Conservation (phyloP, 2,113 vertebrate genomes). For the Cyprinodon brontotheroides region DNA sequence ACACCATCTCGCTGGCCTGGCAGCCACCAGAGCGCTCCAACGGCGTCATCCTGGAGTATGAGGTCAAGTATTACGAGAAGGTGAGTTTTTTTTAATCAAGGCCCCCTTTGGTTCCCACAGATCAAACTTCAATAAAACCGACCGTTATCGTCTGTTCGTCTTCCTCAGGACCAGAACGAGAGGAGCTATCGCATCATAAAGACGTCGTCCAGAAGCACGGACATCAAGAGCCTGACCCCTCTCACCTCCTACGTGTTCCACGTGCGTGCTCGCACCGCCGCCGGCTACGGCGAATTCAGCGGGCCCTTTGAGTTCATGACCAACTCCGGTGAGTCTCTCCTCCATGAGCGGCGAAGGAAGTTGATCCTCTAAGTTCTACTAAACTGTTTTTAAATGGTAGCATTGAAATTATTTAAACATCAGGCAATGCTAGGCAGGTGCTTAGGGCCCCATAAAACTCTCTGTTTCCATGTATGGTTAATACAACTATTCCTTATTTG, state of each 20-base stretch:
- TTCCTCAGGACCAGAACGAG: conserved; percentile 92
- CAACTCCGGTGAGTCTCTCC: conserved; percentile 87
- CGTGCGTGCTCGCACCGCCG: conserved; percentile 92
- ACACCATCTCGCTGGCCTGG: conserved; percentile 94
- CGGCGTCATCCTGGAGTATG: conserved; percentile 96
- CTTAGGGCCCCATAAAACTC: too few species aligned
- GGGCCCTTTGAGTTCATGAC: conserved; percentile 95
- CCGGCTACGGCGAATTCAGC: conserved; percentile 96
- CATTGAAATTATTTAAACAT: too few species aligned
- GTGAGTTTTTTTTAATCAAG: conserved; percentile 67
- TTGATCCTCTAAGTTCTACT: too few species aligned
- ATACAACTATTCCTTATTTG: too few species aligned
- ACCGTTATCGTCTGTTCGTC: neutral
- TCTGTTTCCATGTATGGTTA: too few species aligned
- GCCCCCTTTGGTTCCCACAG: neutral
- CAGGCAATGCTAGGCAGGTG: too few species aligned
- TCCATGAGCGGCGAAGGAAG: too few species aligned
- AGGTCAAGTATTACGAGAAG: conserved; percentile 99
- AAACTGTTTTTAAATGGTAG: too few species aligned
- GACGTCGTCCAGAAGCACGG: conserved; percentile 86
- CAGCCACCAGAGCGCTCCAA: conserved; percentile 94
- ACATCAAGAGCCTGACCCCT: conserved; percentile 94
- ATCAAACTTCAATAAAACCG: neutral
- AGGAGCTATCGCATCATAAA: conserved; percentile 96
- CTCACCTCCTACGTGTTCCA: conserved; percentile 97